Evolutionary conservation across 2,888 invertebrate species (phyloP).

Genomic region (Xestoiulus laeticollis): DNA sequence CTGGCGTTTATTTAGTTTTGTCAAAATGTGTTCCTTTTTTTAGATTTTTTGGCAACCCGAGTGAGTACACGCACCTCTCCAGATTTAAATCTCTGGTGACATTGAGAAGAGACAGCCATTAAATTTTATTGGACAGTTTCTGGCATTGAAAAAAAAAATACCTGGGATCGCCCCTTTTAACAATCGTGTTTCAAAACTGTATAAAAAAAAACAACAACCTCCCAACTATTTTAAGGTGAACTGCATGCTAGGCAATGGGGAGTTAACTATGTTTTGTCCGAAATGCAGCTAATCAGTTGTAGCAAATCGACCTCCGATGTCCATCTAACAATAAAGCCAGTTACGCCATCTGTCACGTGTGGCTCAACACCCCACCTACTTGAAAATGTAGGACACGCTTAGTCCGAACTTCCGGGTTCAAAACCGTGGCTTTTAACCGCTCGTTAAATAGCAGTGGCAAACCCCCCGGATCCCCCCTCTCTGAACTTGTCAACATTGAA

Average conservation of each 20-base stretch:
- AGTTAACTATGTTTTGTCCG: neutral
- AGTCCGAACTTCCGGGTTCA: neutral
- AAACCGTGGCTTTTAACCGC: neutral
- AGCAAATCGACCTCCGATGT: neutral
- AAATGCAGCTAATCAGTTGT: neutral
- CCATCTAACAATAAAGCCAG: neutral
- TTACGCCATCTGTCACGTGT: neutral
- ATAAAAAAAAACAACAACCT: neutral
- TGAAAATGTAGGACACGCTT: neutral
- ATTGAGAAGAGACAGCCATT: neutral
- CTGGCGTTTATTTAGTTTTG: neutral
- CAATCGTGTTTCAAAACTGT: neutral
- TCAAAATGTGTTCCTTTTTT: neutral
- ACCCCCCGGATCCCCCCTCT: neutral
- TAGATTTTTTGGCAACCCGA: neutral
- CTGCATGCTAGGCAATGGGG: neutral
- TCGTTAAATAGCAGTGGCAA: neutral
- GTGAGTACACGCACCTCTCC: neutral
- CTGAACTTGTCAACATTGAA: neutral
- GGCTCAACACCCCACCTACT: neutral
- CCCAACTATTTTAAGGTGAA: neutral
- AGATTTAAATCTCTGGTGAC: neutral
- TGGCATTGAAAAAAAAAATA: neutral
- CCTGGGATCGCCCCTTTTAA: neutral
- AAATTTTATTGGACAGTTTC: slow-evolving; percentile 3